Evolutionary conservation across 2,888 invertebrate genomes (phyloP).

Genomic region (Poecilobothrus nobilitatus): DNA sequence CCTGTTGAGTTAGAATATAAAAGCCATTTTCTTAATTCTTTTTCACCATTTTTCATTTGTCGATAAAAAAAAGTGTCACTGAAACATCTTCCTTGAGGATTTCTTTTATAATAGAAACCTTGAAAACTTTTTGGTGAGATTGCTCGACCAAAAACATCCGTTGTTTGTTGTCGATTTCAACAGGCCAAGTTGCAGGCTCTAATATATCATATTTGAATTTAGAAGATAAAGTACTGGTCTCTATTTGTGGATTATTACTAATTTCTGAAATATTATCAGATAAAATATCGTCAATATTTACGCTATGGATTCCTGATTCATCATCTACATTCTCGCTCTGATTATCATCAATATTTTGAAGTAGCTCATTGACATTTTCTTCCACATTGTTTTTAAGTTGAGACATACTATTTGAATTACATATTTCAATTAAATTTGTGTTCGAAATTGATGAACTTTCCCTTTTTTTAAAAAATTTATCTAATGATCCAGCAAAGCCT

Average conservation of each 20-base stretch:
- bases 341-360: background rate
- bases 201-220: conserved; percentile 11
- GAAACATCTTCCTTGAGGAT: conserved; percentile 11
- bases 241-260: conserved; percentile 14
- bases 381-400: no score
- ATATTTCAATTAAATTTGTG: no score
- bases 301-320: conserved; percentile 7
- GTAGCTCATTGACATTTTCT: conserved; percentile 12
- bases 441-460: no score
- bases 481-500: no score
- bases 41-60: conserved; percentile 14
- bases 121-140: conserved; percentile 11
- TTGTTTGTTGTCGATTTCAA: conserved; percentile 14
- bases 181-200: conserved; percentile 11
- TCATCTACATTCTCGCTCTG: conserved; percentile 10
- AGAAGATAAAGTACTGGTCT: conserved; percentile 11
- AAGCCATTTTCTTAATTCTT: conserved; percentile 13
- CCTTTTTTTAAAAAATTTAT: no score
- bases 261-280: conserved; percentile 15
- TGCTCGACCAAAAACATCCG: conserved; percentile 12
- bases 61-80: conserved; percentile 13
- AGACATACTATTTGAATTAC: no score
- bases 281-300: conserved; percentile 14
- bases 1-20: conserved; percentile 13
- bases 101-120: conserved; percentile 10